Base-by-base conservation (phyloP, 2,888 invertebrate genomes). In the Cistogaster globosa region DNA sequence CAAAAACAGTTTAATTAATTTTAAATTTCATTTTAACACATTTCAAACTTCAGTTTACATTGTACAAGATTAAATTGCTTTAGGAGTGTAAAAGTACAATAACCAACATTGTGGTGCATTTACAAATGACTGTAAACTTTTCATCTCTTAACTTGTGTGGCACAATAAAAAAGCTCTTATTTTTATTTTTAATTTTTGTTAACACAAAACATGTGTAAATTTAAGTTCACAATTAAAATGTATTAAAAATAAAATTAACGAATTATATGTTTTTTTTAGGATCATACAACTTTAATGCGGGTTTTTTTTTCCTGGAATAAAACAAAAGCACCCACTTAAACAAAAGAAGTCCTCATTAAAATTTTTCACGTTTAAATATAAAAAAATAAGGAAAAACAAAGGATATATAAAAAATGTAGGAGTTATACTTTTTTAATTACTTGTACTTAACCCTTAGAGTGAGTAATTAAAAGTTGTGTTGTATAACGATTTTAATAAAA, bases 221-320 rank as follows among this genome's bases (percentile, higher is more conserved):
- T 85, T 85, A 75, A 82, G 81, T 75, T 74, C 78, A 78, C 85
- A 85, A 81, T 82, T 75, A 82, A 85, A 85, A 71, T 82, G 81
- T 75, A 57, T 81, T 62, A 58, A 85, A 74, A 81, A 78, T 69
- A 18, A 81, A 74, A 77, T 81, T 78, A 84, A 85, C 68, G 53
- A 60, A 22, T 58, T 67, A 53, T 55, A n/a, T 32, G 20, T 69
- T 26, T 26, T 26, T 18, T 16, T 48, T 48, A 18, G 1, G 16
- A 38, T 48, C 14, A n/a, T 48, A 38, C 7, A n/a, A 16, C 57
- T 71, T 80, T 57, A 58, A 51, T 48, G 42, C 69, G 16, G 62
- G 68, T 7, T 12, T 68, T n/a, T 42, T 51, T 51, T 60, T 45
- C 48, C 9, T 18, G 22, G 0, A 48, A 8, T 26, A 20, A 42